phyloP scores from a whole-genome alignment of 1,140 invertebrate species.

The Tetramorium parvispinum region DNA sequence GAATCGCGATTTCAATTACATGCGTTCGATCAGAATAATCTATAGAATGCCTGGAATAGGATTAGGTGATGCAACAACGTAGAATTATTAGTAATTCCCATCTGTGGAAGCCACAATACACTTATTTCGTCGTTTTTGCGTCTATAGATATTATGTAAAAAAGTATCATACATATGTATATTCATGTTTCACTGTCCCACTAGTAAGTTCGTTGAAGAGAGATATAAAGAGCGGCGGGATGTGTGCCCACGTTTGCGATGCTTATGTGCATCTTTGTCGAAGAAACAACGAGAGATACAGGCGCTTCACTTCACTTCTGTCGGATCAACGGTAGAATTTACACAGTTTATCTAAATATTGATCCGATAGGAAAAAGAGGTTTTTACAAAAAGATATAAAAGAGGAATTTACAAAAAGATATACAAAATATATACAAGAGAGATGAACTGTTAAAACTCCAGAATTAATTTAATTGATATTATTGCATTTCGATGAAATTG shows the following conservation, averaged over 20 bases:
- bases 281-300: background rate
- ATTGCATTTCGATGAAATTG: background rate
- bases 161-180: slow-evolving; percentile 3
- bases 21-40: slow-evolving; percentile 1
- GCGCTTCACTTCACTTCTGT: background rate
- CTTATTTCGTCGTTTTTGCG: background rate
- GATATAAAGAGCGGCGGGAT: background rate
- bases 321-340: background rate
- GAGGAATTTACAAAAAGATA: background rate
- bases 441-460: background rate
- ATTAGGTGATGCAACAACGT: background rate
- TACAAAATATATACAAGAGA: slow-evolving; percentile 5
- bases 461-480: slow-evolving; percentile 31
- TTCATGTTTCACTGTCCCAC: slow-evolving; percentile 58
- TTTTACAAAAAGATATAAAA: background rate
- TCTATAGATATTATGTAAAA: slow-evolving; percentile 14
- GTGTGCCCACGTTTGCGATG: slow-evolving; percentile 7
- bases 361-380: background rate
- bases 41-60: background rate
- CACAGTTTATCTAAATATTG: background rate
- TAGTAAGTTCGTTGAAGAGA: slow-evolving; percentile 57
- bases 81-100: slow-evolving; percentile 14
- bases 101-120: background rate
- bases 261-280: slow-evolving; percentile 48
- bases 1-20: background rate